Percentiles rank a stretch among this genome's conserved stretches.
Evolutionary conservation across 2,113 vertebrate genomes (phyloP).

Genomic region (Bagarius yarrelli): DNA sequence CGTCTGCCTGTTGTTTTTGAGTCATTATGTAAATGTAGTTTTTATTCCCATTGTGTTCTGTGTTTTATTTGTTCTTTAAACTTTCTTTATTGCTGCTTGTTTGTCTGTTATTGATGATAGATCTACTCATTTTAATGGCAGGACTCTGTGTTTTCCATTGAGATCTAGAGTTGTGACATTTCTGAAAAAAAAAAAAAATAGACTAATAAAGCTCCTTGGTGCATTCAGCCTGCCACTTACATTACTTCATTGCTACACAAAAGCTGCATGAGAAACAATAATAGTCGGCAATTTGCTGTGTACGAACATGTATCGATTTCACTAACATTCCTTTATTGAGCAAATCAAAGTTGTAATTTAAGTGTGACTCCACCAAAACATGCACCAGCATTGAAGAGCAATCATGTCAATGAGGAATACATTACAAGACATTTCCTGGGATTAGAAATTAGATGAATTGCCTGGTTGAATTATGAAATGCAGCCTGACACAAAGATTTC

Average conservation of each 20-base stretch:
- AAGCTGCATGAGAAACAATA: conserved; percentile 47
- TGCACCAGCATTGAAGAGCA: conserved; percentile 39
- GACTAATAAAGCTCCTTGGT: conserved; percentile 21
- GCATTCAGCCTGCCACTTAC: conserved; percentile 4
- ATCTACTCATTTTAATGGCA: not conserved
- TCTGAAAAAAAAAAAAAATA: not conserved
- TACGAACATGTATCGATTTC: conserved; percentile 48
- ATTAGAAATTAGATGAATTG: conserved; percentile 38
- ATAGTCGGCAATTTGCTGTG: conserved; percentile 51
- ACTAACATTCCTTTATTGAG: conserved; percentile 41
- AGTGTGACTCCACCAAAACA: conserved; percentile 40
- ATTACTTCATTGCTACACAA: conserved; percentile 2
- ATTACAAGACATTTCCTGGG: conserved; percentile 37
- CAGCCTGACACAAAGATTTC: conserved; percentile 53
- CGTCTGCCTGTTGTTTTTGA: conserved; percentile 4
- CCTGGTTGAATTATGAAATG: conserved; percentile 40
- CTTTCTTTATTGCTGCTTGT: not conserved
- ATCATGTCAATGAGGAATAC: conserved; percentile 42
- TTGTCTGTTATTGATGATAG: not conserved
- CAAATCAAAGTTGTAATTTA: conserved; percentile 54
- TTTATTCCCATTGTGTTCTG: not conserved
- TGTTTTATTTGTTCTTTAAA: not conserved
- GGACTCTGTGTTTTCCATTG: not conserved
- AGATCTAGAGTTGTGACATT: not conserved
- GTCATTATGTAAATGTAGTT: conserved; percentile 2